These are phyloP conservation scores for Oasisia sp. DNA, from an alignment of 2,888 invertebrate genomes.

Conservation along the genomic window DNA sequence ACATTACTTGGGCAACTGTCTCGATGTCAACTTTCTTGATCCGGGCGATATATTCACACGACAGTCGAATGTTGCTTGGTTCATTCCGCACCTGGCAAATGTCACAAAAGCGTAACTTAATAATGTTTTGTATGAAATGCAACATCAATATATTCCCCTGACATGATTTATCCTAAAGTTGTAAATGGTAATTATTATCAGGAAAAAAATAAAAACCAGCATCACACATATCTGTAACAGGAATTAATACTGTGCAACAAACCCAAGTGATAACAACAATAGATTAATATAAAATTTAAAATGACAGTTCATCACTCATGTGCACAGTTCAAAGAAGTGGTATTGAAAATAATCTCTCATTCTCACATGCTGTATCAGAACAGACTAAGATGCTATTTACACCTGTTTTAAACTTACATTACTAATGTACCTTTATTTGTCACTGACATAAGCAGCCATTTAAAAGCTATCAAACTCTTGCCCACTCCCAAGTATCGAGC, in stretches of 20 bases:
- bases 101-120: too few relatives aligned
- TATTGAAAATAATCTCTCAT: too few relatives aligned
- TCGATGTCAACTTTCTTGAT: constrained; percentile 57
- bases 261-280: too few relatives aligned
- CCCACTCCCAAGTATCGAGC: background rate
- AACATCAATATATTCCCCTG: background rate
- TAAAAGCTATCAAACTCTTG: too few relatives aligned
- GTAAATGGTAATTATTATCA: background rate
- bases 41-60: constrained; percentile 64
- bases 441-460: too few relatives aligned
- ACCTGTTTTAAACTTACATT: too few relatives aligned
- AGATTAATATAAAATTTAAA: too few relatives aligned
- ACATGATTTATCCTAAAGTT: background rate
- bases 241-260: background rate
- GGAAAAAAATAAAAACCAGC: background rate
- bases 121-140: constrained; percentile 46
- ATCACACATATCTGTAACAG: background rate
- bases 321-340: too few relatives aligned
- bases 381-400: too few relatives aligned
- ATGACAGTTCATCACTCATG: too few relatives aligned
- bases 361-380: too few relatives aligned
- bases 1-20: constrained; percentile 57
- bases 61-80: constrained; percentile 61
- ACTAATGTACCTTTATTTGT: too few relatives aligned
- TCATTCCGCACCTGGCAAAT: constrained; percentile 52